These are phyloP conservation scores for Monodelphis domestica DNA, from an alignment of 2,797 vertebrate genomes.

Conservation along the genomic window DNA sequence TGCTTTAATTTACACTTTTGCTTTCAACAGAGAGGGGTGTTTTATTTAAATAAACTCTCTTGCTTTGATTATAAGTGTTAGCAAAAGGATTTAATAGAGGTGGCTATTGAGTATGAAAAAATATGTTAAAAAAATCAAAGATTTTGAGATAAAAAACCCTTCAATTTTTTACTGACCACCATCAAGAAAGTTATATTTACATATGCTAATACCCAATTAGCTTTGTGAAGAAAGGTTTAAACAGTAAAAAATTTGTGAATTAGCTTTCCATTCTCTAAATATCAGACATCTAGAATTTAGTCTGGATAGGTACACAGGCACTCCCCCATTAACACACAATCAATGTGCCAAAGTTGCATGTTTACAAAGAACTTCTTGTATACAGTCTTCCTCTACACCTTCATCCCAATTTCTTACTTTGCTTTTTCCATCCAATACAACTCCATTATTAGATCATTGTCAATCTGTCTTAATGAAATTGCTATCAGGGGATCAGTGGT, in stretches of 20 bases:
- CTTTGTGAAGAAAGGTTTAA: background rate
- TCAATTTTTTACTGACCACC: background rate
- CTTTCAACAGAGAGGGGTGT: background rate
- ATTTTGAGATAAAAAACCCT: background rate
- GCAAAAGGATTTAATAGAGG: background rate
- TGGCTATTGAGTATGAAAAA: constrained; percentile 30
- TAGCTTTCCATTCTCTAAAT: constrained; percentile 40
- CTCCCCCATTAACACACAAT: background rate
- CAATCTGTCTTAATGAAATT: background rate
- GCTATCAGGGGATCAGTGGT: background rate
- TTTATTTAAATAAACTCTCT: constrained; percentile 16
- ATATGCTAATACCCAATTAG: constrained; percentile 27
- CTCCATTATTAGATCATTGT: background rate
- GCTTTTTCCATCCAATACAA: background rate
- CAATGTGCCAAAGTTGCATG: background rate
- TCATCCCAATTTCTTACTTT: background rate
- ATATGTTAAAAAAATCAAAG: background rate
- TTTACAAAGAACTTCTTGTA: background rate
- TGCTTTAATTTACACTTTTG: background rate
- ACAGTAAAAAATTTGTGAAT: background rate
- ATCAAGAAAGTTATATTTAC: background rate
- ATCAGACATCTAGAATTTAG: background rate
- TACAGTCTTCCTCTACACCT: background rate
- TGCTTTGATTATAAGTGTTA: constrained; percentile 32
- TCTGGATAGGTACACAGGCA: background rate